Evolutionary conservation across 2,113 vertebrate species (phyloP).

Genomic region (Prionailurus bengalensis): DNA sequence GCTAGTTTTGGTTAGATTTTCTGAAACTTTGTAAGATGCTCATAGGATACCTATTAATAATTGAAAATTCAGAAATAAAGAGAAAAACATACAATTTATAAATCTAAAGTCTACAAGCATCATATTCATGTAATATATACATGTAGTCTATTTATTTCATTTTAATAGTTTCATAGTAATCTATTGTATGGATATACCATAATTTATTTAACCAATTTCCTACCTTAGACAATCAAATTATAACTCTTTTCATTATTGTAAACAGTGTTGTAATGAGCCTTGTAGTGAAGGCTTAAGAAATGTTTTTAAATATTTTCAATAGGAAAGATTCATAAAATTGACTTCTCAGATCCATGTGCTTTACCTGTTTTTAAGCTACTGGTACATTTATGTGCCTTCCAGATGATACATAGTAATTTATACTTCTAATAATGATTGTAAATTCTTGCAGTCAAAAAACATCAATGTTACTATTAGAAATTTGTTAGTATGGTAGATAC

Average conservation of each 20-base stretch:
- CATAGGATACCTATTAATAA: background rate
- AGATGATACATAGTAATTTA: background rate
- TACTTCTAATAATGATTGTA: background rate
- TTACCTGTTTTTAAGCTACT: background rate
- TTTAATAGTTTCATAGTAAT: slow-evolving; percentile 29
- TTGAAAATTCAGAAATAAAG: slow-evolving; percentile 3
- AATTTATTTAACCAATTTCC: background rate
- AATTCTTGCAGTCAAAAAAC: background rate
- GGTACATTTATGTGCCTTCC: background rate
- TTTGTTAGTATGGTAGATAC: background rate
- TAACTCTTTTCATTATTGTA: slow-evolving; percentile 5
- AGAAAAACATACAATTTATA: slow-evolving; percentile 1
- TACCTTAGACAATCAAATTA: background rate
- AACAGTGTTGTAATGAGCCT: background rate
- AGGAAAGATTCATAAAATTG: slow-evolving; percentile 11
- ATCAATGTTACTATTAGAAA: background rate
- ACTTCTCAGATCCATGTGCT: background rate
- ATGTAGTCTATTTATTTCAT: background rate
- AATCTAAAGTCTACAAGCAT: background rate
- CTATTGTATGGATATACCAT: background rate
- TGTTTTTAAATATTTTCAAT: slow-evolving; percentile 32
- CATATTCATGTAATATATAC: background rate
- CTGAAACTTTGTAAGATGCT: background rate
- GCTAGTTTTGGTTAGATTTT: background rate
- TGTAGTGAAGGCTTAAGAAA: background rate